Conservation (phyloP, 2,888 invertebrate species). For the Trisateles emortualis region DNA sequence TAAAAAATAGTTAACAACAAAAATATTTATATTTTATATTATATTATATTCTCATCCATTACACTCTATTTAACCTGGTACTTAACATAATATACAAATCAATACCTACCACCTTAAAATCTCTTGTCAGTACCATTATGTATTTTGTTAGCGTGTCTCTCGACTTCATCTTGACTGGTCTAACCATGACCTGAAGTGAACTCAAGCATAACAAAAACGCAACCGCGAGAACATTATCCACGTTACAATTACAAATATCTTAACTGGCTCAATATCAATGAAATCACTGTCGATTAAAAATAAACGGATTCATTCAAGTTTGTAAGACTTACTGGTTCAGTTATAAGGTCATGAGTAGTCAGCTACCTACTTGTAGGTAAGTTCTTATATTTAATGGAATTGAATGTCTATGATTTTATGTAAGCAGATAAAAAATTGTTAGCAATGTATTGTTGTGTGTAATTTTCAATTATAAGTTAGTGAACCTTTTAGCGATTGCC, state of each 20-base stretch:
- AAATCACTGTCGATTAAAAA: constrained; percentile 6
- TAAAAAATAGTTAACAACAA: too few species aligned
- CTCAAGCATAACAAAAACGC: constrained; percentile 12
- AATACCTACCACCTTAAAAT: background rate
- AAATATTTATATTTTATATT: too few species aligned
- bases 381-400: too few species aligned
- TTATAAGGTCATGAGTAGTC: constrained; percentile 1
- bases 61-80: too few species aligned
- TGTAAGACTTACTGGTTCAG: background rate
- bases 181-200: constrained; percentile 16
- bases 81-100: too few species aligned
- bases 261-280: constrained; percentile 5
- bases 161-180: constrained; percentile 3
- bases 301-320: constrained; percentile 5
- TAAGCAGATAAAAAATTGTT: too few species aligned
- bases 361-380: too few species aligned
- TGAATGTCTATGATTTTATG: too few species aligned
- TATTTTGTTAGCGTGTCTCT: constrained; percentile 16
- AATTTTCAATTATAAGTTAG: too few species aligned
- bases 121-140: background rate
- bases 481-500: too few species aligned
- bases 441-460: too few species aligned
- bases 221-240: constrained; percentile 1
- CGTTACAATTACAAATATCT: background rate
- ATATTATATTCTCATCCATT: too few species aligned